phyloP scores from a whole-genome alignment of 2,113 vertebrate genomes.

The Aplodontia rufa region DNA sequence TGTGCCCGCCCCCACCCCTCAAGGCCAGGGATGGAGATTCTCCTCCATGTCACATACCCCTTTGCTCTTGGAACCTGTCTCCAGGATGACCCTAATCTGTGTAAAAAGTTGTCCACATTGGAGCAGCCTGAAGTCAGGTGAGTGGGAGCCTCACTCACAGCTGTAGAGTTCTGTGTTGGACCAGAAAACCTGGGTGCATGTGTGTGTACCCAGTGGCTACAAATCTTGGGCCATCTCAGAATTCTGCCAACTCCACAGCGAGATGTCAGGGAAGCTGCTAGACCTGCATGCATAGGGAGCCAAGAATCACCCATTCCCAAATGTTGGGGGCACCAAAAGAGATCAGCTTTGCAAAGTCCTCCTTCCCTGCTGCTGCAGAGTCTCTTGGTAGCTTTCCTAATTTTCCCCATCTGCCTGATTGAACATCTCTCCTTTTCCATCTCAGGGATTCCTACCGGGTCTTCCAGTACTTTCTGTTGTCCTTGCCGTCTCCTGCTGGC shows the following conservation, averaged over 20 bases:
- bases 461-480: not conserved
- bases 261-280: not conserved
- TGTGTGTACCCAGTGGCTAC: not conserved
- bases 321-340: not conserved
- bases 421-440: not conserved
- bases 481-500: not conserved
- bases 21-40: not conserved
- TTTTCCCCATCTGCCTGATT: not conserved
- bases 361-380: too few species aligned
- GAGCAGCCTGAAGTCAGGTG: not conserved
- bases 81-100: not conserved
- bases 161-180: not conserved
- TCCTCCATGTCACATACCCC: not conserved
- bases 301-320: not conserved
- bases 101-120: not conserved
- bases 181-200: not conserved
- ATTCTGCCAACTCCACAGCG: not conserved
- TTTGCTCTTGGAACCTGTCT: not conserved
- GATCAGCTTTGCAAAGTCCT: not conserved
- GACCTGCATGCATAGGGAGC: not conserved
- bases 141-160: not conserved
- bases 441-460: not conserved
- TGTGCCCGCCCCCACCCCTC: not conserved
- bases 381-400: not conserved
- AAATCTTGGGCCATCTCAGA: not conserved